Evolutionary conservation across 2,888 invertebrate species (phyloP).

Genomic region (Ernsta delagoae): DNA sequence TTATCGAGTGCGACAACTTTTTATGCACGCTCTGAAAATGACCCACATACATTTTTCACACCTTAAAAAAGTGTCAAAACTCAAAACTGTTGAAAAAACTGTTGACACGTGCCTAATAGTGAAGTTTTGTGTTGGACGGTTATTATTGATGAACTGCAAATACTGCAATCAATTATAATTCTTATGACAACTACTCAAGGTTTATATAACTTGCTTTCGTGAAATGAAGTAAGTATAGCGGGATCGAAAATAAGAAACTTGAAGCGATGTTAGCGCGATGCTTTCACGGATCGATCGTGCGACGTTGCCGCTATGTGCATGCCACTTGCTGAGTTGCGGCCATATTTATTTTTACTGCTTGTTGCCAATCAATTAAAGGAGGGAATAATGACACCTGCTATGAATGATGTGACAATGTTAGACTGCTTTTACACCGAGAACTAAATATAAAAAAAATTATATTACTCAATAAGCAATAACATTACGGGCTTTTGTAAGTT

Average conservation of each 20-base stretch:
- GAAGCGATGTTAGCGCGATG: constrained; percentile 51
- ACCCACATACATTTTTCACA: background rate
- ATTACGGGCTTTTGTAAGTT: too few relatives aligned
- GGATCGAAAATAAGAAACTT: constrained; percentile 39
- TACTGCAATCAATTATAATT: constrained; percentile 6
- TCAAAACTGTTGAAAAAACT: constrained; percentile 14
- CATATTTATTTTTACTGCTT: constrained; percentile 71
- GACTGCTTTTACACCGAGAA: constrained; percentile 17
- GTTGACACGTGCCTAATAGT: constrained; percentile 7
- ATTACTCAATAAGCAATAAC: too few relatives aligned
- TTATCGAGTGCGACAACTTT: too few relatives aligned
- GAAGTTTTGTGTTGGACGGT: constrained; percentile 16
- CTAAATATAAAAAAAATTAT: background rate
- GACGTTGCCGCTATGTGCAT: constrained; percentile 73
- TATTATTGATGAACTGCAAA: background rate
- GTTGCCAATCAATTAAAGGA: constrained; percentile 70
- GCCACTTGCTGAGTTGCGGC: constrained; percentile 48
- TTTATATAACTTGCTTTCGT: background rate
- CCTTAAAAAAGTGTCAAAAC: background rate
- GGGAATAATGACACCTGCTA: constrained; percentile 64
- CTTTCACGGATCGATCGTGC: constrained; percentile 72
- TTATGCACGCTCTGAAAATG: too few relatives aligned
- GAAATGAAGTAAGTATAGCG: constrained; percentile 29
- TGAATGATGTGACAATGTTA: constrained; percentile 18
- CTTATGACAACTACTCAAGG: constrained; percentile 4